These are phyloP conservation scores for Poliocrania exsul DNA, from an alignment of 2,797 vertebrate species.

Conservation along the genomic window DNA sequence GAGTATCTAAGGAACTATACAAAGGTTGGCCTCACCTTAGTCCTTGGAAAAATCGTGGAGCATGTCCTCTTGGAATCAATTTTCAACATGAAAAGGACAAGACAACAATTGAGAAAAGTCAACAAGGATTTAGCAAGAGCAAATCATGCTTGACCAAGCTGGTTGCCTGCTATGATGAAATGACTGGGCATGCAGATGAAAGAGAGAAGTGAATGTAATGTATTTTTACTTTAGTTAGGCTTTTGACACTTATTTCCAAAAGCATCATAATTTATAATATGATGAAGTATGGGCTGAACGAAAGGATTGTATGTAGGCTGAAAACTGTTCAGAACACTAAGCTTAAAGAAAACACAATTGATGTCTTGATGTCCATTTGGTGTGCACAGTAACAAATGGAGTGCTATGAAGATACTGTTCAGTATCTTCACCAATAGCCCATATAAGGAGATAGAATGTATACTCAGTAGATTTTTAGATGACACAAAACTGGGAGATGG, in stretches of 20 bases:
- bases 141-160: neutral
- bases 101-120: slow-evolving; percentile 11
- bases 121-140: neutral
- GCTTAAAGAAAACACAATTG: neutral
- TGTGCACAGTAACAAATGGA: neutral
- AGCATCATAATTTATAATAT: neutral
- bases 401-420: neutral
- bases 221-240: neutral
- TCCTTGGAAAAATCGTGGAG: slow-evolving; percentile 17
- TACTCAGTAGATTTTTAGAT: neutral
- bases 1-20: neutral
- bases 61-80: slow-evolving; percentile 52
- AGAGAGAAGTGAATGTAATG: neutral
- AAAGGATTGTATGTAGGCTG: neutral
- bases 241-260: neutral
- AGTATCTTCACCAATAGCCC: neutral
- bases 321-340: neutral
- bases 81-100: slow-evolving; percentile 40
- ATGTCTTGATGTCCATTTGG: neutral
- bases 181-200: neutral
- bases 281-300: neutral
- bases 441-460: neutral
- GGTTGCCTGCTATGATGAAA: neutral
- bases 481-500: neutral
- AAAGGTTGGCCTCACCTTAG: slow-evolving; percentile 18